A percentile compares a stretch with the other conserved stretches of the same genome.
Evolutionary conservation across 2,797 vertebrate genomes (phyloP).

Genomic region (Pseudocheirus occidentalis): DNA sequence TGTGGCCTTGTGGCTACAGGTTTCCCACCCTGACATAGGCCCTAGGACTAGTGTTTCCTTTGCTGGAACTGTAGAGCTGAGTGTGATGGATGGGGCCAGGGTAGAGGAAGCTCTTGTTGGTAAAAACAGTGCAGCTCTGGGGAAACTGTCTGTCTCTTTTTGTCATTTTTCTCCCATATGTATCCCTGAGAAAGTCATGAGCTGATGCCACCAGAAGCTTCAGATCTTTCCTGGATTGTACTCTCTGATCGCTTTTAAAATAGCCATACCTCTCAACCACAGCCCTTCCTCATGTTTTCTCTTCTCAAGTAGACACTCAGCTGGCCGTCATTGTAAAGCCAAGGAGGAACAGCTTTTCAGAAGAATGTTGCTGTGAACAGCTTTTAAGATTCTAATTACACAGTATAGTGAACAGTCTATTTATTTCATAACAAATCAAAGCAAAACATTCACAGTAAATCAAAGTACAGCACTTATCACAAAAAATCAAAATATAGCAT

Average conservation of each 20-base stretch:
- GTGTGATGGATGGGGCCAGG: background rate
- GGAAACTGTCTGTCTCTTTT: background rate
- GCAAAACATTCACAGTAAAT: too few relatives aligned
- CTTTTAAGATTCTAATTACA: too few relatives aligned
- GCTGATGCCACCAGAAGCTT: background rate
- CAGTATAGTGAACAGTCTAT: too few relatives aligned
- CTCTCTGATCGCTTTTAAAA: background rate
- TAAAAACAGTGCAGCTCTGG: background rate
- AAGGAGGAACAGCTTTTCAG: too few relatives aligned
- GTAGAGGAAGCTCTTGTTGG: background rate
- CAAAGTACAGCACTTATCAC: too few relatives aligned
- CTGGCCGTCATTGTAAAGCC: background rate
- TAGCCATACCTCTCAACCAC: background rate
- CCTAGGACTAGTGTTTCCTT: background rate
- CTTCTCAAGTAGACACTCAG: background rate
- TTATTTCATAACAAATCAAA: too few relatives aligned
- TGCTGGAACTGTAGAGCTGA: background rate
- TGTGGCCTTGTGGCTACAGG: too few relatives aligned
- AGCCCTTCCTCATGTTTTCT: background rate
- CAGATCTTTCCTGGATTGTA: background rate
- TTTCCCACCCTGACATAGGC: too few relatives aligned
- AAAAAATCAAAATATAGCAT: too few relatives aligned
- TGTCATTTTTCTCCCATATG: background rate
- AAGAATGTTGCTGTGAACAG: too few relatives aligned
- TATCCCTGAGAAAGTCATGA: background rate